These are phyloP conservation scores for Temnothorax ravouxi DNA, from an alignment of 2,888 invertebrate genomes.

Conservation along the genomic window DNA sequence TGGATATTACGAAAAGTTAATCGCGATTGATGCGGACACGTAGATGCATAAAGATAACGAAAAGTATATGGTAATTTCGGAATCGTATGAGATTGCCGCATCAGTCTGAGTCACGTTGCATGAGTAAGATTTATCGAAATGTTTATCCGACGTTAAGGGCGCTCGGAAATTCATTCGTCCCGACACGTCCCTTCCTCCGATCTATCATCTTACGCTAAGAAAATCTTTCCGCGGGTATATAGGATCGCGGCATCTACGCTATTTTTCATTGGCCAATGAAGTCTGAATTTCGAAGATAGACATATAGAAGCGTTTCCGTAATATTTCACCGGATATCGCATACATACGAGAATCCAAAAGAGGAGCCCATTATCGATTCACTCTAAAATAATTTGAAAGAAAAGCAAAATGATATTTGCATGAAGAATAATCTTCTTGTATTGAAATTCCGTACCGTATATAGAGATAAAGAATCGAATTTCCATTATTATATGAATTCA, in stretches of 20 bases:
- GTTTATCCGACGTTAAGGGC: slow-evolving; percentile 52
- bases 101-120: slow-evolving; percentile 22
- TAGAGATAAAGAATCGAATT: no score
- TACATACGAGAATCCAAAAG: slow-evolving; percentile 4
- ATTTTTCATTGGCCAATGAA: slow-evolving; percentile 55
- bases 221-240: slow-evolving; percentile 44
- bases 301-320: slow-evolving; percentile 17
- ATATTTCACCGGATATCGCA: slow-evolving; percentile 37
- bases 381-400: neutral
- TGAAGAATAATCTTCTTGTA: neutral
- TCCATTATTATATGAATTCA: no score
- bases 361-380: slow-evolving; percentile 23
- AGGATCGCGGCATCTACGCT: slow-evolving; percentile 37
- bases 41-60: neutral
- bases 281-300: slow-evolving; percentile 47
- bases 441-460: neutral
- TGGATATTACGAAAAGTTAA: neutral
- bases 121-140: slow-evolving; percentile 55
- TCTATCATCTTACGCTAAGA: slow-evolving; percentile 47
- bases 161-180: slow-evolving; percentile 53
- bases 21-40: neutral
- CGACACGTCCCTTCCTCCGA: slow-evolving; percentile 41
- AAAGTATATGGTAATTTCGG: slow-evolving; percentile 17
- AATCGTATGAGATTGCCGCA: slow-evolving; percentile 5
- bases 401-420: neutral